These are phyloP conservation scores for Podarcis lilfordi DNA, from an alignment of 2,797 vertebrate species.

Conservation along the genomic window DNA sequence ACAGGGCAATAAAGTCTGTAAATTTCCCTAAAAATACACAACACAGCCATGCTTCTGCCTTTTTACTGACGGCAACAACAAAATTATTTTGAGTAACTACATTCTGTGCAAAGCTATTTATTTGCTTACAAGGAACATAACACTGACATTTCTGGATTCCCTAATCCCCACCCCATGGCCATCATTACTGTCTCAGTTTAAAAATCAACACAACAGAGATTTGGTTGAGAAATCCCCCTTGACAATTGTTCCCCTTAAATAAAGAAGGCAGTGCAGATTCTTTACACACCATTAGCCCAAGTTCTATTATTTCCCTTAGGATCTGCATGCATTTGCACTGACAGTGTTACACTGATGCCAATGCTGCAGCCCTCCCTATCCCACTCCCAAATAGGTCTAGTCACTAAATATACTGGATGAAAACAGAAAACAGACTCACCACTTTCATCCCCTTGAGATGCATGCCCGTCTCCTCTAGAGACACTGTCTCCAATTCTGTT, in stretches of 20 bases:
- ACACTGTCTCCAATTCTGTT: slow-evolving; percentile 76
- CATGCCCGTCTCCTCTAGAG: slow-evolving; percentile 70
- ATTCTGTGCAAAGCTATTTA: not conserved
- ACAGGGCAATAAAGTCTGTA: not conserved
- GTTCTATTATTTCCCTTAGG: slow-evolving; percentile 35
- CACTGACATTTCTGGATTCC: rapidly evolving
- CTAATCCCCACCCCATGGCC: not conserved
- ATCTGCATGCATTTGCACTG: not conserved
- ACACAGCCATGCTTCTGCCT: not conserved
- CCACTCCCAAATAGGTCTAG: slow-evolving; percentile 16
- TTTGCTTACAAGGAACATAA: slow-evolving; percentile 7
- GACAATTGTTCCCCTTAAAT: not conserved
- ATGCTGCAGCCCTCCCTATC: not conserved
- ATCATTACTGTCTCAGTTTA: not conserved
- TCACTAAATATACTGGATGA: slow-evolving; percentile 17
- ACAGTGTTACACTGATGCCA: not conserved
- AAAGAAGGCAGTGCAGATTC: slow-evolving; percentile 8
- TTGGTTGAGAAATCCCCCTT: not conserved
- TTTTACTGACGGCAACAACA: slow-evolving; percentile 9
- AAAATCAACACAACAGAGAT: not conserved
- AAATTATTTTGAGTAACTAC: not conserved
- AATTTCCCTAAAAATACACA: not conserved
- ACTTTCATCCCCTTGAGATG: slow-evolving; percentile 79
- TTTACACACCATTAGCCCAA: slow-evolving; percentile 1
- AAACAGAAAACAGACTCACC: slow-evolving; percentile 81